These are phyloP conservation scores for Rhabditoides inermis DNA, from an alignment of 2,888 invertebrate genomes.

Conservation along the genomic window DNA sequence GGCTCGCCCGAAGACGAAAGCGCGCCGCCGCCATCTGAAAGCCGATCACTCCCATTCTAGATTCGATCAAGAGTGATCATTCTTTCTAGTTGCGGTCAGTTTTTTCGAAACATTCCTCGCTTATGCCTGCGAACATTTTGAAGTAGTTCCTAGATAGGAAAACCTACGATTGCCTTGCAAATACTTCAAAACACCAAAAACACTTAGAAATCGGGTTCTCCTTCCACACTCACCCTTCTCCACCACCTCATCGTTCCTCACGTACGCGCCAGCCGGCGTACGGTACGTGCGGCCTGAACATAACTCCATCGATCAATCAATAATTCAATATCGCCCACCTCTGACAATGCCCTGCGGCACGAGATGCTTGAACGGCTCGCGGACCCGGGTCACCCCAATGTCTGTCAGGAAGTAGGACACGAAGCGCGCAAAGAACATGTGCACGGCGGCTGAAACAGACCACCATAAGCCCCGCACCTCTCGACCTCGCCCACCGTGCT, in stretches of 20 bases:
- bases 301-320: too few species aligned
- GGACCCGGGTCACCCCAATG: slow-evolving; percentile 65
- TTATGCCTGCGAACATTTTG: too few species aligned
- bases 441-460: slow-evolving; percentile 69
- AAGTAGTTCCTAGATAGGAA: too few species aligned
- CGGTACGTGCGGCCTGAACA: too few species aligned
- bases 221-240: slow-evolving; percentile 36
- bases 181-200: background rate
- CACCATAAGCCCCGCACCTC: background rate
- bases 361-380: slow-evolving; percentile 82
- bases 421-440: slow-evolving; percentile 93
- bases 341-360: slow-evolving; percentile 65
- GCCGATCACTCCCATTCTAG: too few species aligned
- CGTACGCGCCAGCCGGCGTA: slow-evolving; percentile 71
- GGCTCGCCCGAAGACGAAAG: slow-evolving; percentile 59
- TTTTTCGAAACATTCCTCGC: too few species aligned
- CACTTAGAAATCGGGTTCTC: background rate
- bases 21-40: too few species aligned
- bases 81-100: too few species aligned
- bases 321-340: too few species aligned
- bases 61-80: too few species aligned
- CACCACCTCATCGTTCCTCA: slow-evolving; percentile 63
- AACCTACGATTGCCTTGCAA: too few species aligned
- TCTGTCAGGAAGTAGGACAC: slow-evolving; percentile 81
- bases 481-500: slow-evolving; percentile 64